phyloP scores from a whole-genome alignment of 2,113 vertebrate species.

The Todiramphus saurophagus region DNA sequence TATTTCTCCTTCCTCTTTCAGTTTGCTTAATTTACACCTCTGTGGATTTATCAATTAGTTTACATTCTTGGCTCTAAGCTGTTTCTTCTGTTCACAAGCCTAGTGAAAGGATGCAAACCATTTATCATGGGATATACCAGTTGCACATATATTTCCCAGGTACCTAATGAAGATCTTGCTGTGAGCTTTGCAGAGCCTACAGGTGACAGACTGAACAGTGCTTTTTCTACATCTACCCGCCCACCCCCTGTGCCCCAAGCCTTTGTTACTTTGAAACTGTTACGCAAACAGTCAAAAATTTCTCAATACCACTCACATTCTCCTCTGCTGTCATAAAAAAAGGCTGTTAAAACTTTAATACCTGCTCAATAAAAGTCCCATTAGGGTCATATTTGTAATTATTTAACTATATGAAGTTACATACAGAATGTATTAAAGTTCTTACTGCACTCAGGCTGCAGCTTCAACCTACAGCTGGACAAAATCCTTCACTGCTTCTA shows the following conservation, averaged over 20 bases:
- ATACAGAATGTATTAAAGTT: background rate
- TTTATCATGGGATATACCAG: background rate
- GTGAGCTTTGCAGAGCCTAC: background rate
- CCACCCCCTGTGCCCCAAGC: fast-evolving
- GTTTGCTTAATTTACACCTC: background rate
- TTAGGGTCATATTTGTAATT: background rate
- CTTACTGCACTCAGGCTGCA: background rate
- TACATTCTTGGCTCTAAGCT: background rate
- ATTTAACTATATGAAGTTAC: background rate
- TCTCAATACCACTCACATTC: background rate
- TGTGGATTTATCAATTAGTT: background rate
- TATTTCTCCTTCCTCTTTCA: background rate
- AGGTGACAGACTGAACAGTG: background rate
- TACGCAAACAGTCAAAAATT: background rate
- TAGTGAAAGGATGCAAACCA: background rate
- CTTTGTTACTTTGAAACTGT: background rate
- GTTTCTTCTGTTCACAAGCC: background rate
- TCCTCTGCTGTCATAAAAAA: background rate
- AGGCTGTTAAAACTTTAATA: background rate
- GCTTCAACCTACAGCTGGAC: background rate
- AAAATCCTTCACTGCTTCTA: background rate
- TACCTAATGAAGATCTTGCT: background rate
- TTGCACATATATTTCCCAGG: background rate
- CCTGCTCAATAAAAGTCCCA: background rate
- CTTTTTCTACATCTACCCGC: background rate